Evolutionary conservation across 2,888 invertebrate species (phyloP).

Genomic region (Formica aserva): DNA sequence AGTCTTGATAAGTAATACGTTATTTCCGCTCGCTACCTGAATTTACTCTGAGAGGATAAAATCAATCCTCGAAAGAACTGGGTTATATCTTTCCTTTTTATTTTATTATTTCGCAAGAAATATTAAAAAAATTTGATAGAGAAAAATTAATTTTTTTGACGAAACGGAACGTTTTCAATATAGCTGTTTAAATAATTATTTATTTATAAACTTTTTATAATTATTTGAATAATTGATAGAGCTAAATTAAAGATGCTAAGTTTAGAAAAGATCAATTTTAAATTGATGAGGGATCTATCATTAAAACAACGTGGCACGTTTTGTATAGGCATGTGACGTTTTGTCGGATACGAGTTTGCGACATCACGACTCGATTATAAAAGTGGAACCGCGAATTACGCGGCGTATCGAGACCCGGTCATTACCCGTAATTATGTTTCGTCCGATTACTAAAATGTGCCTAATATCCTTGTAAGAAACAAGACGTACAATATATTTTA

Average conservation of each 20-base stretch:
- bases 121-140: background rate
- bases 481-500: background rate
- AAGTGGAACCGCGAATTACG: constrained; percentile 18
- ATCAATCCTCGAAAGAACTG: background rate
- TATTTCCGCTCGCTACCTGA: background rate
- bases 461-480: background rate
- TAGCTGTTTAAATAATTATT: background rate
- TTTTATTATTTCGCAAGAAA: background rate
- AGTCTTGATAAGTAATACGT: background rate
- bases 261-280: background rate
- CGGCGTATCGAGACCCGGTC: background rate
- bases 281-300: background rate
- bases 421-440: constrained; percentile 15
- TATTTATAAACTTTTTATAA: background rate
- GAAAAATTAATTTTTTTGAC: background rate
- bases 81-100: background rate
- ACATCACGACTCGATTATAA: constrained; percentile 26
- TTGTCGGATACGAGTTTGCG: background rate
- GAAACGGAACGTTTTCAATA: background rate
- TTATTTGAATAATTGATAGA: background rate
- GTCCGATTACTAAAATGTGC: constrained; percentile 13
- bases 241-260: background rate
- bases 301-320: background rate
- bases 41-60: background rate
- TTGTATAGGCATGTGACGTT: background rate